Evolutionary conservation across 2,888 invertebrate genomes (phyloP), one percentile per base, ranked within the genome.

Genomic region (Thera britannica): DNA sequence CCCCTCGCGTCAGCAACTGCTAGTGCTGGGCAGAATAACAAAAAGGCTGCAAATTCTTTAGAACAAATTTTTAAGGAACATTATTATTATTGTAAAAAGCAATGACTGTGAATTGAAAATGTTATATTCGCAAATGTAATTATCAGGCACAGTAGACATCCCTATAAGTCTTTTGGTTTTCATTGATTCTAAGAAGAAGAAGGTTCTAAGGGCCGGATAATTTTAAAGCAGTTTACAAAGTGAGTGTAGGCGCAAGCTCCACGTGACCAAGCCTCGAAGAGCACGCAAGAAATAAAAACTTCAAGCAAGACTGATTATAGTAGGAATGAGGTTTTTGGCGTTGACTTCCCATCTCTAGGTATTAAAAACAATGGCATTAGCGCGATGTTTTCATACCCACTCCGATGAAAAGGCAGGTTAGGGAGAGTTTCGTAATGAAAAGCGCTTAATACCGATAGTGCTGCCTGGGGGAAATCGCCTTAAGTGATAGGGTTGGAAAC

Each of bases 361-460:
- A 77, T 73, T 72, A 69, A 73, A 78, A 79, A 85, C 86, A 89
- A 89, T 88, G 83, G 86, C 83, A 85, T 86, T 87, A 83, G 77
- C 73, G 81, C 75, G 75, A 75, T 79, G 75, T 77, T 77, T 73
- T 74, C 72, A 76, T 69, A 62, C 72, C 61, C 68, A 68, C 73
- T 70, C 71, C 70, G 61, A 57, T 59, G 71, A 76, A 76, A 74
- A 69, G 72, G 70, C 73, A 44, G 70, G 58, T 55, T 46, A 52
- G 66, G 52, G 66, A 67, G 71, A 65, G 72, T 55, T 63, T 67
- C 70, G 61, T 73, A 74, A 75, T 72, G 72, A 73, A 71, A 70
- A 73, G 58, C 72, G 75, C 71, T 77, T 75, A 77, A 78, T 79
- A 78, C 72, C 71, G 75, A 70, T 75, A 78, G 78, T 73, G 75